Evolutionary conservation across 64 coral and sea anemone genomes (phyloP).

Genomic region (Stylophora pistillata): DNA sequence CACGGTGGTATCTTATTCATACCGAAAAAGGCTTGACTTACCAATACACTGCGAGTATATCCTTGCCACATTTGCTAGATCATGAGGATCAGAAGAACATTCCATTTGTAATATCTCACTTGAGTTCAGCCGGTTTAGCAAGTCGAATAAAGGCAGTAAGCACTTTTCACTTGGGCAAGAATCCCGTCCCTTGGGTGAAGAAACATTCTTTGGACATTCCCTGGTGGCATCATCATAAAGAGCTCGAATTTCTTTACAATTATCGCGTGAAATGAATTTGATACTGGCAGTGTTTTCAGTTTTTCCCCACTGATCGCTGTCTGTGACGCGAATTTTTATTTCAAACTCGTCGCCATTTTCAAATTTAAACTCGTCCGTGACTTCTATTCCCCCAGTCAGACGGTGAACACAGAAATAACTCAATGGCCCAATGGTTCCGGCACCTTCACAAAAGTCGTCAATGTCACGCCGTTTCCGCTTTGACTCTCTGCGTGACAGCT

Average conservation of each 20-base stretch:
- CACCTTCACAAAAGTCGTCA: neutral
- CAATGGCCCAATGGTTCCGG: neutral
- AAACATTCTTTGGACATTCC: neutral
- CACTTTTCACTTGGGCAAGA: neutral
- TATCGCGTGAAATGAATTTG: neutral
- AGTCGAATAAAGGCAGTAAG: conserved; percentile 2
- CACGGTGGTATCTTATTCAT: too few relatives aligned
- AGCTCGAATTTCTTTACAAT: conserved; percentile 9
- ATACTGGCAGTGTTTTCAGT: conserved; percentile 17
- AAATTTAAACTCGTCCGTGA: conserved; percentile 2
- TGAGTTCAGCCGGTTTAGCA: neutral
- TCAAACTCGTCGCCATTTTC: conserved; percentile 20
- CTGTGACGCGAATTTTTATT: conserved; percentile 13
- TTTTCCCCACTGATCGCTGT: conserved; percentile 1
- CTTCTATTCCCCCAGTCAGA: conserved; percentile 4
- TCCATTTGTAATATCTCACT: neutral
- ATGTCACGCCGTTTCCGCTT: neutral
- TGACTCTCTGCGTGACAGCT: neutral
- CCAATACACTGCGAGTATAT: neutral
- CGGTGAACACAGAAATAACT: conserved; percentile 37
- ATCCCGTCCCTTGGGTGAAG: neutral
- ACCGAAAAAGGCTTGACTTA: too few relatives aligned
- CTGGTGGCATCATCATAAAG: neutral
- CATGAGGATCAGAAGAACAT: conserved; percentile 3
- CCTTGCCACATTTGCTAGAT: neutral